Base-by-base conservation (phyloP, 1,140 invertebrate genomes). In the Homalodisca vitripennis region DNA sequence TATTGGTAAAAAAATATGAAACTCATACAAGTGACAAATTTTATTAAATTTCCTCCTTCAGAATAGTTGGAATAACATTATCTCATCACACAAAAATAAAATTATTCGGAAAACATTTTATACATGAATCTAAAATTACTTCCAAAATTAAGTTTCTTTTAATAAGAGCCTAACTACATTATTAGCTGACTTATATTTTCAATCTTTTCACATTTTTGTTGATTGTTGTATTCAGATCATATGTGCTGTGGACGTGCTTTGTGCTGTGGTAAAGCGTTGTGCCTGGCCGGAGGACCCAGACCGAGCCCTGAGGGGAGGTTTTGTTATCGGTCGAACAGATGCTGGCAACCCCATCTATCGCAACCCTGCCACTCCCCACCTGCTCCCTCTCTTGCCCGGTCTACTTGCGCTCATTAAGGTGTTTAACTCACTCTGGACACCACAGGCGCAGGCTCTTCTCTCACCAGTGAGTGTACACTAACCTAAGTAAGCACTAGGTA, bases 231-330 rank as follows among this genome's bases (percentile, higher is more conserved):
- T 68, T 64, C 82, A 88, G 80, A 80, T 91, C 1, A 81, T 84
- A 57, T 87, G 85, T 77, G 92, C 90, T 72, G 81, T 94, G 41
- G 88, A 88, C 70, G 85, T 91, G 2, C 83, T 94, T 0, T 78
- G 93, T 24, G 92, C 92, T 73, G 90, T 94, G 10, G 87, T 95
- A 0, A 95, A 95, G 79, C 84, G 93, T 20, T 93, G 91, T 75
- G 85, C 87, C 0, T 92, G 92, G 82, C 93, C 93, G 0, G 88
- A 90, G 48, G 91, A 92, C 79, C 86, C 89, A 1, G 90, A 93
- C 78, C 81, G 90, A 32, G 91, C 91, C 0, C 85, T 87, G 10
- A 82, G 88, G 48, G 93, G 93, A 30, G 92, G 92, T 10, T 95
- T 95, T 79, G 85, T 93, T 2, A 86, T 89, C 0, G 87, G 88